Evolutionary conservation across 2,888 invertebrate genomes (phyloP), one percentile per base, ranked within the genome.

Genomic region (Tanytarsus gracilentus): DNA sequence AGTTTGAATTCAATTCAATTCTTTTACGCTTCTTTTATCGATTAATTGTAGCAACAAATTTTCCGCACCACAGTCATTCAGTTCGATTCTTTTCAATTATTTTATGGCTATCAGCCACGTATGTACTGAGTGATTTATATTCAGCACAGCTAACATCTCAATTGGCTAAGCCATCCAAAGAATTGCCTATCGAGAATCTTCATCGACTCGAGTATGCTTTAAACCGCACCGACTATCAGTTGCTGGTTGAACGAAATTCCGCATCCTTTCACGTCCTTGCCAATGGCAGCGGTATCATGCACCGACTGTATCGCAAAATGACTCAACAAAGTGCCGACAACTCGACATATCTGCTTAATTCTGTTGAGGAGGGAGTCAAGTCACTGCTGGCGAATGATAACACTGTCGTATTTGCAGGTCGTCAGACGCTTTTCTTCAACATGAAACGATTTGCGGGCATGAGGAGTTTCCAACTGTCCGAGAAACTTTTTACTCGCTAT

Each of bases 111-210:
- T 82, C 84, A 26, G 84, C 85, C 1, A 87, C 87, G 0, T 87
- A 87, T 69, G 85, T 87, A 4, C 81, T 87, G 52, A 85, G 84
- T 0, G 86, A 86, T 69, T 84, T 87, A 77, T 87, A 87, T 69
- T 86, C 86, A 0, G 86, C 87, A 0, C 86, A 86, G 70, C 71
- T 87, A 63, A 87, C 86, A 8, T 86, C 86, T 3, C 74, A 87
- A 23, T 76, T 87, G 61, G 86, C 87, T 0, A 76, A 81, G 53
- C 87, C 87, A 2, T 84, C 85, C 0, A 77, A 82, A 66, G 87
- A 87, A 68, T 75, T 77, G 39, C 82, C 86, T 0, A 83, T 87
- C 36, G 79, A 83, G 44, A 83, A 81, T 6, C 69, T 87, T 51
- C 77, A 77, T 52, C 82, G 81, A 30, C 68, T 87, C 27, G 84